phyloP scores from a whole-genome alignment of 2,888 invertebrate genomes.

The Syritta pipiens region DNA sequence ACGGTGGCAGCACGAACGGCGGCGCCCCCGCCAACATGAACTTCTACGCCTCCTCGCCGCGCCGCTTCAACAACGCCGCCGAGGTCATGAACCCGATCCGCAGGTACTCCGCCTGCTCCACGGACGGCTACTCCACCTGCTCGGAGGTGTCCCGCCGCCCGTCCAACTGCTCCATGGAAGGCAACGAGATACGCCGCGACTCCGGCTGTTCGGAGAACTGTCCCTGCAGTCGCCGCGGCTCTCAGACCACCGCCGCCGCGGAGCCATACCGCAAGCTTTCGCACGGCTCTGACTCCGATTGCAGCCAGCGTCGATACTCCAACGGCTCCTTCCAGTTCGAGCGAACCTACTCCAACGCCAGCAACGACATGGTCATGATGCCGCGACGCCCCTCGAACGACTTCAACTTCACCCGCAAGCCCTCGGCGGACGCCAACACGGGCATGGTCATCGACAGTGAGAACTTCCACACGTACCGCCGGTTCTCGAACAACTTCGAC shows the following conservation, averaged over 20 bases:
- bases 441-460: conserved; percentile 70
- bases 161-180: conserved; percentile 77
- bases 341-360: conserved; percentile 76
- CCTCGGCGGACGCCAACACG: conserved; percentile 73
- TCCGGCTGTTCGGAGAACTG: conserved; percentile 78
- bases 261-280: conserved; percentile 76
- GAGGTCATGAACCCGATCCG: conserved; percentile 69
- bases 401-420: conserved; percentile 75
- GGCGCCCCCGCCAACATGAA: conserved; percentile 67
- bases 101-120: conserved; percentile 78
- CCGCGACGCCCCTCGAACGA: conserved; percentile 77
- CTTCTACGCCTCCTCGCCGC: conserved; percentile 78
- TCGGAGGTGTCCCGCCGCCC: conserved; percentile 77
- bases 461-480: conserved; percentile 76
- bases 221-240: conserved; percentile 76
- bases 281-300: conserved; percentile 79
- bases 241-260: conserved; percentile 73
- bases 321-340: conserved; percentile 78
- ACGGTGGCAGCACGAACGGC: conserved; percentile 52
- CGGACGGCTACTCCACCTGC: conserved; percentile 75
- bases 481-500: conserved; percentile 78
- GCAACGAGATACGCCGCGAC: conserved; percentile 75
- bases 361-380: conserved; percentile 72
- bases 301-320: conserved; percentile 81
- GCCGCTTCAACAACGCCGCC: conserved; percentile 86